phyloP scores from a whole-genome alignment of 2,113 vertebrate genomes.

The Bostrychus sinensis region DNA sequence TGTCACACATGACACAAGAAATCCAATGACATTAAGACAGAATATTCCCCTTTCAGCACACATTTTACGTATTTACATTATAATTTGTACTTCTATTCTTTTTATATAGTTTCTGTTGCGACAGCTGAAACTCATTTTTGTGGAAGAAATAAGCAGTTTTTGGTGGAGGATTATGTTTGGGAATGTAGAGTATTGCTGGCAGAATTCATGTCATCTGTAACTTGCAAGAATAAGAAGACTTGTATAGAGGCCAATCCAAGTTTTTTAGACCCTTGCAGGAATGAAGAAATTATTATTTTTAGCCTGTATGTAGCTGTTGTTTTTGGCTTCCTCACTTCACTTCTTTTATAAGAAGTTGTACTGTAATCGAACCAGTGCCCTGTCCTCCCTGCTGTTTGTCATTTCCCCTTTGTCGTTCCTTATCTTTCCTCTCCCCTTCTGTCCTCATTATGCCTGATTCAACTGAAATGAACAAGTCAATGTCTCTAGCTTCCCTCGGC shows the following conservation, averaged over 20 bases:
- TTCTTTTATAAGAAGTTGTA: constrained; percentile 53
- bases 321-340: constrained; percentile 24
- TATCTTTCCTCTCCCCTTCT: constrained; percentile 50
- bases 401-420: constrained; percentile 55
- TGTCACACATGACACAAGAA: constrained; percentile 11
- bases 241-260: neutral
- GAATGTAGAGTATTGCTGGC: neutral
- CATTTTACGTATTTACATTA: neutral
- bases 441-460: constrained; percentile 57
- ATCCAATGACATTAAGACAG: neutral
- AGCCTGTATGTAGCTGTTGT: constrained; percentile 16
- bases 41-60: neutral
- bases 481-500: constrained; percentile 24
- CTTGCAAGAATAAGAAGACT: constrained; percentile 23
- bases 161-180: too few relatives aligned
- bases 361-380: constrained; percentile 52
- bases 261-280: neutral
- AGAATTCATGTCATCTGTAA: constrained; percentile 21
- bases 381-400: constrained; percentile 57
- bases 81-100: neutral
- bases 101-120: too few relatives aligned
- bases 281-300: too few relatives aligned
- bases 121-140: neutral
- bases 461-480: constrained; percentile 47
- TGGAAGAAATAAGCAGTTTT: neutral